Evolutionary conservation across 92 coral and sea anemone genomes (phyloP).

Genomic region (Epizoanthus rinbou): DNA sequence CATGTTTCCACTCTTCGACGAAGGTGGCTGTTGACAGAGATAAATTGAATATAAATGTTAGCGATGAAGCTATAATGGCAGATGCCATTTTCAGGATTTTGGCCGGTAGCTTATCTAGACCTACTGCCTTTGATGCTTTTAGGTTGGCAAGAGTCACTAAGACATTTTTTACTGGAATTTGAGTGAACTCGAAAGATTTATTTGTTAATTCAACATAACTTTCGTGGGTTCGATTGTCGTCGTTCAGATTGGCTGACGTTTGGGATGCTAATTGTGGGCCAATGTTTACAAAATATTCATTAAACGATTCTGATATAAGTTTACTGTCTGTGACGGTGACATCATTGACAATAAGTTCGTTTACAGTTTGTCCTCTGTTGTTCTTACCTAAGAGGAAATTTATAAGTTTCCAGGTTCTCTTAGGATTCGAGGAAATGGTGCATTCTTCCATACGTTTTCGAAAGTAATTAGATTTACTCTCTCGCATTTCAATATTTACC

Average conservation of each 20-base stretch:
- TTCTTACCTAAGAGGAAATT: too few relatives aligned
- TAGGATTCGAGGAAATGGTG: too few relatives aligned
- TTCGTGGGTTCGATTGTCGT: conserved; percentile 47
- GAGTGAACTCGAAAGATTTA: too few relatives aligned
- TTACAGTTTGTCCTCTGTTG: too few relatives aligned
- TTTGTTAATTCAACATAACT: conserved; percentile 11
- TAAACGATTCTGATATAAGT: conserved; percentile 44
- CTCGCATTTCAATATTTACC: neutral
- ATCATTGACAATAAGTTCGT: too few relatives aligned
- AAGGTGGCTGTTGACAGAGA: conserved; percentile 2
- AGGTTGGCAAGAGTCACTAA: conserved; percentile 9
- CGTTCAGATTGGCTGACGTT: conserved; percentile 26
- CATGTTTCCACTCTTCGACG: conserved; percentile 25
- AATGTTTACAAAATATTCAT: conserved; percentile 52
- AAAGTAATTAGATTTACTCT: neutral
- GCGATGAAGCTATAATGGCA: conserved; percentile 6
- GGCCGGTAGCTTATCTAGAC: conserved; percentile 35
- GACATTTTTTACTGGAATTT: neutral
- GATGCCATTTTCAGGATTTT: conserved; percentile 20
- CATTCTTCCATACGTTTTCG: too few relatives aligned
- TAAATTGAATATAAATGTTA: conserved; percentile 21
- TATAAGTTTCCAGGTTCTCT: too few relatives aligned
- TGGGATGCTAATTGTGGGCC: conserved; percentile 47
- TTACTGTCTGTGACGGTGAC: neutral
- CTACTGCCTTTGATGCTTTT: conserved; percentile 47